Evolutionary conservation across 2,888 invertebrate genomes (phyloP).

Genomic region (Drosophila pegasa): DNA sequence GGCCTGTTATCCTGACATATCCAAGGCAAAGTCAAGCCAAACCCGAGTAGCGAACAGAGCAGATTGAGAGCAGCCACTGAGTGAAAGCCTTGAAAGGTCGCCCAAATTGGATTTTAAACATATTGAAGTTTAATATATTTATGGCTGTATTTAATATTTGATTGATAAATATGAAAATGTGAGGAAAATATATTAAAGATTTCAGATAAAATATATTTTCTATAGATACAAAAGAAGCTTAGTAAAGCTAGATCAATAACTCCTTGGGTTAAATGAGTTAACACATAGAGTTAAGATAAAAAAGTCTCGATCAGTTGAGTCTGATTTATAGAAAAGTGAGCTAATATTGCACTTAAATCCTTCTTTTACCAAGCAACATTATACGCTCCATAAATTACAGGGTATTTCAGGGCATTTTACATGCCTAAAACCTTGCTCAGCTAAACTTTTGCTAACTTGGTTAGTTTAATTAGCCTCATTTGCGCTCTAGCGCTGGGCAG

Average conservation of each 20-base stretch:
- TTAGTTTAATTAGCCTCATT: constrained; percentile 21
- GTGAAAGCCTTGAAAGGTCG: constrained; percentile 9
- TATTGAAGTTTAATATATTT: not conserved
- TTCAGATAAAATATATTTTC: not conserved
- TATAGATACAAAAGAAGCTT: not conserved
- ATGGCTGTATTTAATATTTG: not conserved
- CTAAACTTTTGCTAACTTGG: constrained; percentile 7
- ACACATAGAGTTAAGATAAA: too few relatives aligned
- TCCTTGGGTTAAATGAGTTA: not conserved
- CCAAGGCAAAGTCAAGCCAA: constrained; percentile 20
- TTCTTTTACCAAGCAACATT: not conserved
- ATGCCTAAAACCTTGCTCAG: not conserved
- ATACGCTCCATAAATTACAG: not conserved
- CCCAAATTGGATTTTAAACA: too few relatives aligned
- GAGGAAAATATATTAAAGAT: not conserved
- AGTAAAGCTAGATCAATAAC: not conserved
- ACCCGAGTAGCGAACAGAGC: not conserved
- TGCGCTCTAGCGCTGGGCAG: constrained; percentile 16
- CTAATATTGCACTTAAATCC: too few relatives aligned
- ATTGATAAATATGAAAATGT: not conserved
- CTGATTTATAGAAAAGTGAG: not conserved
- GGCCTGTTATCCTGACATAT: constrained; percentile 47
- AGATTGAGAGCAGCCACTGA: not conserved
- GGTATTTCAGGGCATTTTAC: not conserved
- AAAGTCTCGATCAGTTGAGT: not conserved